Base-by-base conservation (phyloP, 2,888 invertebrate species). In the Andrena hattorfiana region DNA sequence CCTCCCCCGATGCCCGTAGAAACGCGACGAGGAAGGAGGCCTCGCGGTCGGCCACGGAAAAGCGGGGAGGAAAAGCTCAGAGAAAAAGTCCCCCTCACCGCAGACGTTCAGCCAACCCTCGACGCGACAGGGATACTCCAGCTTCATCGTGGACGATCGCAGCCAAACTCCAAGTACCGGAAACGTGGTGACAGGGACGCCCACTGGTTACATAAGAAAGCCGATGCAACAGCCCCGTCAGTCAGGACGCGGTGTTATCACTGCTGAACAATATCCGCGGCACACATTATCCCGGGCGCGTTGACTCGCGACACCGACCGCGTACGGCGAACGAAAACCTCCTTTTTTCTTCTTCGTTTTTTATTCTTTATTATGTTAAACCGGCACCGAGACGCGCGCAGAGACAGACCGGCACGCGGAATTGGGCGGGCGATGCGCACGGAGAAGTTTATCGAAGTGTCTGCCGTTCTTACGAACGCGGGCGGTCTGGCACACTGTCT, bases 41-140 rank as follows among this genome's bases (percentile, higher is more conserved):
- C 6, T 8, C 2, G 20, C 35, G 42, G 26, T 20, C 10, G 6
- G 6, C 2, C n/a, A 3, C 51, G 16, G 20, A 42, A 20, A 35
- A 20, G 30, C 69, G 8, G 16, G 79, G 51, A 60, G 10, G 28
- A 56, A 64, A 62, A 59, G 16, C 10, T 35, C 8, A 30, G 42
- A 51, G 51, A 8, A 51, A 51, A 51, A 51, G 20, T 20, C 2
- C 7, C 7, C 93, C 95, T 95, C 87, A 95, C 95, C 95, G 91
- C 95, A 95, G 88, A 95, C 94, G 89, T 95, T 95, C 87, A 95
- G 94, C 95, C 95, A 95, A 84, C 95, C 95, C 92, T 95, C 95
- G 63, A 95, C 95, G 73, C 95, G 94, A 88, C 95, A 95, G 13
- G 95, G 95, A 92, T 95, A 95, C 83, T 94, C 94, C 91, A 95